A percentile compares a stretch with the other conserved stretches of the same genome.
Evolutionary conservation across 2,888 invertebrate species (phyloP).

Genomic region (Trissolcus japonicus): DNA sequence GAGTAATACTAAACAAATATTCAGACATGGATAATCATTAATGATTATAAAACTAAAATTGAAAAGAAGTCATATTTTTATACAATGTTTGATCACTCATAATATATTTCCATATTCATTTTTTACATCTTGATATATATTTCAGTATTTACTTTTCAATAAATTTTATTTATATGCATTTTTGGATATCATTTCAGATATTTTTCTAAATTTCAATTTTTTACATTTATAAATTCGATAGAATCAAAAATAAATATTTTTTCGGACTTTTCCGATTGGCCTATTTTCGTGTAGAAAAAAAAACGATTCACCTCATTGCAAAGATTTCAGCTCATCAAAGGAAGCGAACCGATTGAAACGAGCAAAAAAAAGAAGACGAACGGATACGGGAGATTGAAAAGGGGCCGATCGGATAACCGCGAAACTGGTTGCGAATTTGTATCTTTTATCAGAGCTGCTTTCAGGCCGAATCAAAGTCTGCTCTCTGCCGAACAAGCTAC

Average conservation of each 20-base stretch:
- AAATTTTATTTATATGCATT: no score
- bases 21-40: neutral
- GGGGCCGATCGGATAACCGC: constrained; percentile 56
- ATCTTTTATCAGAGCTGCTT: constrained; percentile 32
- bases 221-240: no score
- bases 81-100: no score
- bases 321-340: constrained; percentile 42
- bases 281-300: constrained; percentile 22
- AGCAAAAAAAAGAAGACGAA: constrained; percentile 1
- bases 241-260: no score
- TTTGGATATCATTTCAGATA: no score
- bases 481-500: constrained; percentile 26
- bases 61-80: no score
- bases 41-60: no score
- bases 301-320: constrained; percentile 1
- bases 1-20: no score
- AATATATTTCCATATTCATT: no score
- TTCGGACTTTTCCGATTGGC: constrained; percentile 6
- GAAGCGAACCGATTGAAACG: constrained; percentile 14
- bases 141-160: no score
- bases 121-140: no score
- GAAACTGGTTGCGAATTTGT: constrained; percentile 42
- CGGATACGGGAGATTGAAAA: constrained; percentile 59
- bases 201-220: no score
- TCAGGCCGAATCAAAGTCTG: constrained; percentile 26